Evolutionary conservation across 2,797 vertebrate genomes (phyloP).

Genomic region (Silurus lanzhouensis): DNA sequence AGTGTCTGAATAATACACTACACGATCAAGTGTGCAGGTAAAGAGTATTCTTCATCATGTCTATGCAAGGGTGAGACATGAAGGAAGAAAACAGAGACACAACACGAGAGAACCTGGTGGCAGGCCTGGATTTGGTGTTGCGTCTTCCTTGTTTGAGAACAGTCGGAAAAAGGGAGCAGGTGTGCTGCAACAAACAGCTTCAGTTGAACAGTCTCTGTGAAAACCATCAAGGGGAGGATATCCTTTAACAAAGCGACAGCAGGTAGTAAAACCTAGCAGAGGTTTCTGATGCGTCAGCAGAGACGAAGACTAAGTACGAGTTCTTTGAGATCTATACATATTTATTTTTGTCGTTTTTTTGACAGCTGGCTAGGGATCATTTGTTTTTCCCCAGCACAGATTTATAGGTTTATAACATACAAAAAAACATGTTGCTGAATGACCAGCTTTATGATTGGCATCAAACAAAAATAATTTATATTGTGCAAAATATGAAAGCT

Average conservation of each 20-base stretch:
- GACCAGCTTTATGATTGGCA: neutral
- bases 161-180: slow-evolving; percentile 63
- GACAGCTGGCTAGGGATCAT: neutral
- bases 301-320: neutral
- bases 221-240: slow-evolving; percentile 25
- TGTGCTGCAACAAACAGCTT: slow-evolving; percentile 55
- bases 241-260: slow-evolving; percentile 3
- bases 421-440: neutral
- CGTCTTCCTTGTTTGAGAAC: slow-evolving; percentile 62
- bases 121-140: slow-evolving; percentile 60
- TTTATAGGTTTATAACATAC: neutral
- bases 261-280: slow-evolving; percentile 1
- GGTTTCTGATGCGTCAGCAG: neutral
- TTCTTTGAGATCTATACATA: neutral
- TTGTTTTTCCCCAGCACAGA: neutral
- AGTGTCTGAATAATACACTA: slow-evolving; percentile 10
- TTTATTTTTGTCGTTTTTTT: neutral
- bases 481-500: neutral
- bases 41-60: slow-evolving; percentile 22
- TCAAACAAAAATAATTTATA: neutral
- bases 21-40: neutral
- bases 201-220: slow-evolving; percentile 27
- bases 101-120: slow-evolving; percentile 48
- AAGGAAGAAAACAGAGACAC: slow-evolving; percentile 31
- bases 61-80: slow-evolving; percentile 4